These are phyloP conservation scores for Gallinago solitaria DNA, from an alignment of 2,797 vertebrate species.

Conservation along the genomic window DNA sequence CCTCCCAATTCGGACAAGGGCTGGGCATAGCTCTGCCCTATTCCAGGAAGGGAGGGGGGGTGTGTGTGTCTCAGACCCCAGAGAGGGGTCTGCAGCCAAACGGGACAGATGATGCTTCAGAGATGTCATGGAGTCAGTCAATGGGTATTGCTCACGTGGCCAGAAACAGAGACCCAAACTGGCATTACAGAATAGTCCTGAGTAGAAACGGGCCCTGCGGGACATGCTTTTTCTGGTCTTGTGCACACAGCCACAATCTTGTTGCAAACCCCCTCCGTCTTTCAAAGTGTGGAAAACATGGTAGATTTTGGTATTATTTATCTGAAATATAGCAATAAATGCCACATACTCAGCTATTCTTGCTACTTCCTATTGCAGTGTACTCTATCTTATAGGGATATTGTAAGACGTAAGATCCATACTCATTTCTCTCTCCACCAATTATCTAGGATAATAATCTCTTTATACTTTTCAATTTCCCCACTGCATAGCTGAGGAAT, in stretches of 20 bases:
- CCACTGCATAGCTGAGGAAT: slow-evolving; percentile 46
- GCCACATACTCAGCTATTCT: not conserved
- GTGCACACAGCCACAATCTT: not conserved
- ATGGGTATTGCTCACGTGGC: not conserved
- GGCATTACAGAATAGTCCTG: not conserved
- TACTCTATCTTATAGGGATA: slow-evolving; percentile 73
- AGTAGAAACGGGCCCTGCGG: not conserved
- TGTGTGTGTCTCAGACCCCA: too few relatives aligned
- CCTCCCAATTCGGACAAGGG: not conserved
- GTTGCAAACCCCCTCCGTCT: not conserved
- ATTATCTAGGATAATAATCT: slow-evolving; percentile 80
- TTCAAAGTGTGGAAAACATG: not conserved
- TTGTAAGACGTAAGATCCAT: slow-evolving; percentile 75
- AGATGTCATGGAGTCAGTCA: not conserved
- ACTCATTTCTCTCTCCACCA: slow-evolving; percentile 81
- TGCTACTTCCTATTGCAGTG: not conserved
- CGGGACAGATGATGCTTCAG: not conserved
- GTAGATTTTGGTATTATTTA: not conserved
- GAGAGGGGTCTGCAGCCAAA: not conserved
- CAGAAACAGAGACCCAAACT: not conserved
- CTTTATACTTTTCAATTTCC: not conserved
- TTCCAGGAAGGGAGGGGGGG: not conserved
- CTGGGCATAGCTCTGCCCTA: not conserved
- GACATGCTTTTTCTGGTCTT: not conserved
- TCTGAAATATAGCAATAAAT: not conserved